These are phyloP conservation scores for Gobiocypris rarus DNA, from an alignment of 2,113 vertebrate species.

Conservation along the genomic window DNA sequence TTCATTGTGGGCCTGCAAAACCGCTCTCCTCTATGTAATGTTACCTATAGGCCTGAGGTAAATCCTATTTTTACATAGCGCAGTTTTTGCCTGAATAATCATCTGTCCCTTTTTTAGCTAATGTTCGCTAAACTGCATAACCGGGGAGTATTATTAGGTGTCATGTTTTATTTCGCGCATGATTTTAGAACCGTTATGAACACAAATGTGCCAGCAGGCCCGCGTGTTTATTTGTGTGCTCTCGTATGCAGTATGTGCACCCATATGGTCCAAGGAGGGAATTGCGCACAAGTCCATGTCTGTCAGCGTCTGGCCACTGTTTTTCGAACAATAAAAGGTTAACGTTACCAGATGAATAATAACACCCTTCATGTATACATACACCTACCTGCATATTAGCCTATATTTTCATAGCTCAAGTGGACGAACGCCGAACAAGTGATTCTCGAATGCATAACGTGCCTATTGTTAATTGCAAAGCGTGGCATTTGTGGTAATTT, in stretches of 20 bases:
- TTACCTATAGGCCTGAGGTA: slow-evolving; percentile 38
- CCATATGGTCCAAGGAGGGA: slow-evolving; percentile 70
- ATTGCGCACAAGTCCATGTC: slow-evolving; percentile 55
- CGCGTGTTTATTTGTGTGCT: slow-evolving; percentile 54
- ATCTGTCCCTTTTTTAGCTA: not conserved
- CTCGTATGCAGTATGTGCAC: slow-evolving; percentile 70
- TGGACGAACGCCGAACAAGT: not conserved
- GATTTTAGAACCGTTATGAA: slow-evolving; percentile 68
- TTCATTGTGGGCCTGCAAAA: slow-evolving; percentile 30
- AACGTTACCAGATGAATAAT: slow-evolving; percentile 19
- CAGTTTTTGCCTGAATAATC: not conserved
- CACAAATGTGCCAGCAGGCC: slow-evolving; percentile 65
- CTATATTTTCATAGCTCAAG: not conserved
- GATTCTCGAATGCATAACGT: not conserved
- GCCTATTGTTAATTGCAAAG: slow-evolving; percentile 3
- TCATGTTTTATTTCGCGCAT: slow-evolving; percentile 62
- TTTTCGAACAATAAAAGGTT: slow-evolving; percentile 35
- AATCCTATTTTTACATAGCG: not conserved
- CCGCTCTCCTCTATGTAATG: slow-evolving; percentile 39
- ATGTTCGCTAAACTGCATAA: slow-evolving; percentile 26
- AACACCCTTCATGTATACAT: not conserved
- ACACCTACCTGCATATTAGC: not conserved
- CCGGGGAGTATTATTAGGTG: slow-evolving; percentile 56
- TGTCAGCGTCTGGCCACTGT: slow-evolving; percentile 21
- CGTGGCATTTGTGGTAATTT: not conserved